Evolutionary conservation across 2,888 invertebrate species (phyloP).

Genomic region (Drosophila crucigera): DNA sequence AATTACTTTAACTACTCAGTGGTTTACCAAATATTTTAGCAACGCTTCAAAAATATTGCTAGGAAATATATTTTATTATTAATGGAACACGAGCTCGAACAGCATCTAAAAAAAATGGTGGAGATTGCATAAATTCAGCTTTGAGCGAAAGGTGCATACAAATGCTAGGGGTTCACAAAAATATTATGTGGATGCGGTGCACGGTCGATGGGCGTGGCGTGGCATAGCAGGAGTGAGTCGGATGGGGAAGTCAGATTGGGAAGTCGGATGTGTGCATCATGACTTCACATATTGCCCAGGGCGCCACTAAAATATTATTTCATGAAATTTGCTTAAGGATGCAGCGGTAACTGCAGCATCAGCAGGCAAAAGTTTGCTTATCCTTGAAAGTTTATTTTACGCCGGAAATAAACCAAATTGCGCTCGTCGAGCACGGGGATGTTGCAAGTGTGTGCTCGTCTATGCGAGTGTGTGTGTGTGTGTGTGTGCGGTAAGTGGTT

Average conservation of each 20-base stretch:
- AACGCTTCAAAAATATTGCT: constrained; percentile 51
- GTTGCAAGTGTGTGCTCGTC: constrained; percentile 34
- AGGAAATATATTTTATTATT: constrained; percentile 31
- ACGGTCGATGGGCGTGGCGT: constrained; percentile 11
- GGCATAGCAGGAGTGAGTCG: constrained; percentile 6
- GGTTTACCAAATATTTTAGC: constrained; percentile 53
- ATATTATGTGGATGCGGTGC: constrained; percentile 55
- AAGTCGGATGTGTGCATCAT: constrained; percentile 61
- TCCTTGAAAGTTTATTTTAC: constrained; percentile 80
- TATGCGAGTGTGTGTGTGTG: constrained; percentile 9
- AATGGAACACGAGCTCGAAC: constrained; percentile 18
- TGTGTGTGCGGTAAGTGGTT: constrained; percentile 21
- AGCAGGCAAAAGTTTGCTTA: constrained; percentile 74
- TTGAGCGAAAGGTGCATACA: constrained; percentile 60
- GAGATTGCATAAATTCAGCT: constrained; percentile 57
- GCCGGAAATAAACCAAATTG: constrained; percentile 81
- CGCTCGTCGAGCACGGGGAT: constrained; percentile 48
- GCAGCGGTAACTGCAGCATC: constrained; percentile 49
- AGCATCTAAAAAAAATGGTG: constrained; percentile 11
- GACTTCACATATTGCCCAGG: constrained; percentile 75
- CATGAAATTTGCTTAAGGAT: constrained; percentile 79
- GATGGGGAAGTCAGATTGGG: constrained; percentile 15
- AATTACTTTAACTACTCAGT: constrained; percentile 54
- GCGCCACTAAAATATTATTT: constrained; percentile 80
- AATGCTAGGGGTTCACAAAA: constrained; percentile 63